A percentile compares a stretch with the other conserved stretches of the same genome.
Evolutionary conservation across 2,888 invertebrate genomes (phyloP).

Genomic region (Ethmia dodecea): DNA sequence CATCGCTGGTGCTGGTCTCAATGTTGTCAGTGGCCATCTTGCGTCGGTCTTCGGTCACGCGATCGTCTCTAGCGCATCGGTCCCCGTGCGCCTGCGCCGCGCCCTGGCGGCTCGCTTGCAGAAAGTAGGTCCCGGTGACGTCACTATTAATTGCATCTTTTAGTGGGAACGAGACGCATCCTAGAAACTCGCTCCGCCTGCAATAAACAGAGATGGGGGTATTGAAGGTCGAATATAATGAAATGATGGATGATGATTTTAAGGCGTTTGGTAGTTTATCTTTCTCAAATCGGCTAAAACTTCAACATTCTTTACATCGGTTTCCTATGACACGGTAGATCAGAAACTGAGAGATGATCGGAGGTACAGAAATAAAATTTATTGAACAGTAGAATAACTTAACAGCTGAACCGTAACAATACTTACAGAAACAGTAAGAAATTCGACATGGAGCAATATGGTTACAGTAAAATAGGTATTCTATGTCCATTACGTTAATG

Average conservation of each 20-base stretch:
- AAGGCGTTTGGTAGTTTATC: no score
- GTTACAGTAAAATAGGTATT: no score
- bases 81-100: slow-evolving; percentile 35
- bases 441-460: no score
- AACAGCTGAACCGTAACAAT: no score
- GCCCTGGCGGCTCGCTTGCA: slow-evolving; percentile 68
- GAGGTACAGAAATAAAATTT: no score
- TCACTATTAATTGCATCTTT: slow-evolving; percentile 87
- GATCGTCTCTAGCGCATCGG: slow-evolving; percentile 36
- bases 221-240: not conserved
- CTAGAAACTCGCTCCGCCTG: slow-evolving; percentile 96
- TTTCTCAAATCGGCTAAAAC: no score
- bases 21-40: slow-evolving; percentile 73
- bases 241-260: no score
- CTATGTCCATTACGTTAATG: no score
- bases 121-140: slow-evolving; percentile 83
- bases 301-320: slow-evolving; percentile 3
- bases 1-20: slow-evolving; percentile 65
- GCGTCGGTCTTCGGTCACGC: slow-evolving; percentile 51
- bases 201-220: slow-evolving; percentile 57
- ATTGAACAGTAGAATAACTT: no score
- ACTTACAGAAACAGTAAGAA: no score
- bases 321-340: no score
- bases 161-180: slow-evolving; percentile 94
- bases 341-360: no score